A percentile compares a stretch with the other conserved stretches of the same genome.
These are phyloP conservation scores for Bradypodion ventrale DNA, from an alignment of 2,797 vertebrate species.

Conservation along the genomic window DNA sequence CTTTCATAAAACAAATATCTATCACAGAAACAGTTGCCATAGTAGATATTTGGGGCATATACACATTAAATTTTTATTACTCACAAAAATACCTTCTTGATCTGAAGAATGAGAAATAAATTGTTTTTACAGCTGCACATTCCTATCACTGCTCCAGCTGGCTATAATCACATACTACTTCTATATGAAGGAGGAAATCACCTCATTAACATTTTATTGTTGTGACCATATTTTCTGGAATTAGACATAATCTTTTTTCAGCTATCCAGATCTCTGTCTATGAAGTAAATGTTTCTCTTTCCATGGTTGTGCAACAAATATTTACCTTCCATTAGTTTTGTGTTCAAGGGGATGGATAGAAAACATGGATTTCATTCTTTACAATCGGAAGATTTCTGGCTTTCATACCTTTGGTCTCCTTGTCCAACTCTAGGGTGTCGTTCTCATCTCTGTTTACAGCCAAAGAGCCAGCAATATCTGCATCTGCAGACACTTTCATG, in stretches of 20 bases:
- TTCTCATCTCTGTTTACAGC: too few species aligned
- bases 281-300: constrained; percentile 40
- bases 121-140: constrained; percentile 28
- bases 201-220: constrained; percentile 45
- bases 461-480: too few species aligned
- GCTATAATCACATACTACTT: constrained; percentile 30
- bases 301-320: constrained; percentile 14
- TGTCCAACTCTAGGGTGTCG: too few species aligned
- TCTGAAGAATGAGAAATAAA: constrained; percentile 57
- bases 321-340: constrained; percentile 48
- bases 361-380: constrained; percentile 18
- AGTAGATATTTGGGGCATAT: constrained; percentile 40
- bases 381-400: constrained; percentile 21
- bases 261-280: constrained; percentile 15
- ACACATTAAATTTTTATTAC: constrained; percentile 52
- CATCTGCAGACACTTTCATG: too few species aligned
- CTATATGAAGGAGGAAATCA: background rate
- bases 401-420: constrained; percentile 15
- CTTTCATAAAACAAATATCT: background rate
- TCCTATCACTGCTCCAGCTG: constrained; percentile 30
- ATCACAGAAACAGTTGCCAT: background rate
- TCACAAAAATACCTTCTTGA: constrained; percentile 52
- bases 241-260: constrained; percentile 51
- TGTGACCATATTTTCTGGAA: constrained; percentile 38
- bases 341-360: background rate